Conservation (phyloP, 2,113 vertebrate genomes). For the Dunckerocampus dactyliophorus region DNA sequence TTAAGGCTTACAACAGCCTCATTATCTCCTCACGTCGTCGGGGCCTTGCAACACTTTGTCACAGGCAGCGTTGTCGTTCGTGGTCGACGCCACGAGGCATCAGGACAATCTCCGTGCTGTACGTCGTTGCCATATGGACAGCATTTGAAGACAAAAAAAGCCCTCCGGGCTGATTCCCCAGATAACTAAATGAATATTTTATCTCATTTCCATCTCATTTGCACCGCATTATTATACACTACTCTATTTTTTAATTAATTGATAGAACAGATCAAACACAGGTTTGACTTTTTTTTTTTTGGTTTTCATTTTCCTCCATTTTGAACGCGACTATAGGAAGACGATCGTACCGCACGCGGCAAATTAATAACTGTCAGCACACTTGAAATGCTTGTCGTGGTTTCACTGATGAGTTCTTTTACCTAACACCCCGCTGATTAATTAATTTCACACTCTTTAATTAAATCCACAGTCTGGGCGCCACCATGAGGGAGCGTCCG, state of each 20-base stretch:
- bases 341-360: conserved; percentile 39
- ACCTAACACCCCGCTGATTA: conserved; percentile 70
- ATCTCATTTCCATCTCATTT: conserved; percentile 82
- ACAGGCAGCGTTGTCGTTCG: conserved; percentile 64
- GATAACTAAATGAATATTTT: conserved; percentile 79
- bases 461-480: conserved; percentile 73
- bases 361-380: conserved; percentile 67
- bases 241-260: conserved; percentile 75
- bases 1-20: conserved; percentile 77
- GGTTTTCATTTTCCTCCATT: conserved; percentile 55
- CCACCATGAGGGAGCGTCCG: conserved; percentile 48
- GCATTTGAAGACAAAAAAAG: conserved; percentile 69
- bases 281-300: conserved; percentile 73
- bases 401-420: conserved; percentile 60
- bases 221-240: conserved; percentile 77
- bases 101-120: conserved; percentile 73
- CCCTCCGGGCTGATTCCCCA: conserved; percentile 75
- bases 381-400: conserved; percentile 62
- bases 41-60: conserved; percentile 71
- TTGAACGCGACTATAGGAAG: conserved; percentile 50
- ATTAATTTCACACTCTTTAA: conserved; percentile 77
- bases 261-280: conserved; percentile 78
- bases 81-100: conserved; percentile 66
- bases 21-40: conserved; percentile 75
- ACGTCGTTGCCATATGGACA: conserved; percentile 78